Conservation (phyloP, 2,797 vertebrate species). For the Miichthys miiuy region DNA sequence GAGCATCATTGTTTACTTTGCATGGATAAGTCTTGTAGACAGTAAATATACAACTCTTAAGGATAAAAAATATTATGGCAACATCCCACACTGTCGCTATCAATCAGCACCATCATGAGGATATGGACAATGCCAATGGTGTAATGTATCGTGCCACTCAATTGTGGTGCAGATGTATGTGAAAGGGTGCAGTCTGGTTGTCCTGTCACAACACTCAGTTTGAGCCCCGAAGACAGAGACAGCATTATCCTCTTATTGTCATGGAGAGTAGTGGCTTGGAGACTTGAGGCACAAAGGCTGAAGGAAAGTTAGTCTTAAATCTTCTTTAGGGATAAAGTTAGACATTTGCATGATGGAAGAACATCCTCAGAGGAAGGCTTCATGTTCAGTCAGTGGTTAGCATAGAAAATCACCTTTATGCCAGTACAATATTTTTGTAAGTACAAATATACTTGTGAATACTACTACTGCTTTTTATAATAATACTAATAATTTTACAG, state of each 20-base stretch:
- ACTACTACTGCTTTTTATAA: no score
- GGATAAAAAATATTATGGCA: neutral
- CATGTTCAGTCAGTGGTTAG: conserved; percentile 25
- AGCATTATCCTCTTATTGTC: conserved; percentile 72
- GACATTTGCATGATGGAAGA: conserved; percentile 47
- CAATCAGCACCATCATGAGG: neutral
- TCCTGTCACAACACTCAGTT: conserved; percentile 68
- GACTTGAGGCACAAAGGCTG: conserved; percentile 43
- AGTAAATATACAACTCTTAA: neutral
- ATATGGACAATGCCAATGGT: conserved; percentile 2
- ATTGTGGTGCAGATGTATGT: conserved; percentile 39
- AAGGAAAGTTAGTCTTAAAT: conserved; percentile 62
- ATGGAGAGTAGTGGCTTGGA: conserved; percentile 59
- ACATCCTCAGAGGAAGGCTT: conserved; percentile 26
- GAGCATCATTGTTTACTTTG: neutral
- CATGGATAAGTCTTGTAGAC: neutral
- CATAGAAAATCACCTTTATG: conserved; percentile 12
- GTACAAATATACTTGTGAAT: neutral
- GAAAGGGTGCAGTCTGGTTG: conserved; percentile 57
- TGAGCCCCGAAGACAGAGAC: conserved; percentile 64
- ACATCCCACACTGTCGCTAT: conserved; percentile 2
- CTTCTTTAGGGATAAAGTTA: conserved; percentile 55
- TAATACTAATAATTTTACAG: neutral
- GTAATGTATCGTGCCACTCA: conserved; percentile 13
- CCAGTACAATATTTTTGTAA: no score